phyloP scores from a whole-genome alignment of 2,113 vertebrate genomes.

The Pteruthius melanotis region DNA sequence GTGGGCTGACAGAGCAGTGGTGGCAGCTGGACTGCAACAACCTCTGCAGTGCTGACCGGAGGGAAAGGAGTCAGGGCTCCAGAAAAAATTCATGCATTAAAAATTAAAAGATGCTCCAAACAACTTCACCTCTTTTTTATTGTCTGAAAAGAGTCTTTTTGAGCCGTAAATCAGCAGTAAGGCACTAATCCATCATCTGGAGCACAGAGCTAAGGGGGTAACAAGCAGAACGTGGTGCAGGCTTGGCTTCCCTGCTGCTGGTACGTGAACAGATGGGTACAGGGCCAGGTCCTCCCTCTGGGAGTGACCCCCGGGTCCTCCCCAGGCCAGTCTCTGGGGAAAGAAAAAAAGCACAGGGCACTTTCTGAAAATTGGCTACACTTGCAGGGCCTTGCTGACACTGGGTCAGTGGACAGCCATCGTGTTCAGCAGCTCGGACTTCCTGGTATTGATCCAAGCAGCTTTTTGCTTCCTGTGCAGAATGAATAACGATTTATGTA shows the following conservation, averaged over 20 bases:
- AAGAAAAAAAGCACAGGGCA: not conserved
- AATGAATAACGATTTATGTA: not conserved
- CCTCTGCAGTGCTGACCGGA: not conserved
- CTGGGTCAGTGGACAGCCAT: not conserved
- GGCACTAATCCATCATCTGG: not conserved
- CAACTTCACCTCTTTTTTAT: not conserved
- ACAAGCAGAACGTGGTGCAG: not conserved
- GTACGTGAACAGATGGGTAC: not conserved
- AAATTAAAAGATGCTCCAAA: not conserved
- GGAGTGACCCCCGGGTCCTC: not conserved
- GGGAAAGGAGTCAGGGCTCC: not conserved
- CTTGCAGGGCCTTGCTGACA: not conserved
- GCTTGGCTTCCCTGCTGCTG: not conserved
- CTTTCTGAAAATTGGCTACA: not conserved
- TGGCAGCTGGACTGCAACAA: slow-evolving; percentile 19
- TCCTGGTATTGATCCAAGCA: not conserved
- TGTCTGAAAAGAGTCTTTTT: not conserved
- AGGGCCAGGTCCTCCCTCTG: not conserved
- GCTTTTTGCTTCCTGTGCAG: not conserved
- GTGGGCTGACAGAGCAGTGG: not conserved
- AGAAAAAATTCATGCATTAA: not conserved
- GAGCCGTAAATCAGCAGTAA: not conserved
- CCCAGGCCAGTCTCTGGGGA: not conserved
- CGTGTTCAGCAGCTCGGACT: not conserved
- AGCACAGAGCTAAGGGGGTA: not conserved